phyloP scores from a whole-genome alignment of 2,797 vertebrate genomes.

The Tiaroga cobitis region DNA sequence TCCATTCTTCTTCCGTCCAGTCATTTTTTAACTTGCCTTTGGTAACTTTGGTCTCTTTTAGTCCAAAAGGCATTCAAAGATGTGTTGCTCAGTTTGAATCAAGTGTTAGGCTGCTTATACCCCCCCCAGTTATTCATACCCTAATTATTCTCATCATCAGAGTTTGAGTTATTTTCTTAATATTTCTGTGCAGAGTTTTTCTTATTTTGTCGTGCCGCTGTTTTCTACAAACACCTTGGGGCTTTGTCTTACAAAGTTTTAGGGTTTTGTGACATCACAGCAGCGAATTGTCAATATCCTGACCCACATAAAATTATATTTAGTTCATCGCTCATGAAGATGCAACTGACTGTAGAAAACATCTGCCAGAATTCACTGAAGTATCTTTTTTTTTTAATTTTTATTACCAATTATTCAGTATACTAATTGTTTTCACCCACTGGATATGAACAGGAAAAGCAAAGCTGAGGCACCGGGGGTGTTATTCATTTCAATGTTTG shows the following conservation, averaged over 20 bases:
- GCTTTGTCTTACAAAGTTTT: constrained; percentile 31
- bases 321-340: constrained; percentile 23
- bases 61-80: not conserved
- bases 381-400: not conserved
- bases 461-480: not conserved
- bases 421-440: constrained; percentile 10
- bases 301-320: constrained; percentile 30
- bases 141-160: constrained; percentile 25
- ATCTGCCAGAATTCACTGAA: not conserved
- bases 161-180: constrained; percentile 24
- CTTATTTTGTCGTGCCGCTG: not conserved
- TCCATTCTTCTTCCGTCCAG: not conserved
- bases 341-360: constrained; percentile 6
- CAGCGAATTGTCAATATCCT: constrained; percentile 20
- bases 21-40: not conserved
- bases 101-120: not conserved
- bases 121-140: not conserved
- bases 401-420: constrained; percentile 16
- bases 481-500: not conserved
- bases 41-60: not conserved
- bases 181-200: constrained; percentile 13
- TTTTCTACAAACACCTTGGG: constrained; percentile 19
- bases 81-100: constrained; percentile 7
- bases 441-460: constrained; percentile 15
- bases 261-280: constrained; percentile 12